Conservation (phyloP, 2,797 vertebrate genomes). For the Muraenolepis orangiensis region DNA sequence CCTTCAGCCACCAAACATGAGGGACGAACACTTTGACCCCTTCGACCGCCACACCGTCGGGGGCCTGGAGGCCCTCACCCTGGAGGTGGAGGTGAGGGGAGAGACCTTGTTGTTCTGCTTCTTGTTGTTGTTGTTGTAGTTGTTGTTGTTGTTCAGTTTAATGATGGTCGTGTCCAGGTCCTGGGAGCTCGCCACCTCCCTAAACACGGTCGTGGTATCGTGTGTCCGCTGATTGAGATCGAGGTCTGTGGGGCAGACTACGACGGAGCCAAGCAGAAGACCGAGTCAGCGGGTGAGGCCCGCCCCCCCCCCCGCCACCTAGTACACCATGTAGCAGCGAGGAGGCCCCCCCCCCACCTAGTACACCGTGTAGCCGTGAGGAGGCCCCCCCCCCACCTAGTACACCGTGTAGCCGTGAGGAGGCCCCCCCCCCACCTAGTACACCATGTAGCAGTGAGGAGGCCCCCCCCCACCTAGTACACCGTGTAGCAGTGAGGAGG, state of each 20-base stretch:
- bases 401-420: no score
- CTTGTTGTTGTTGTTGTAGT: no score
- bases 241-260: conserved; percentile 95
- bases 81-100: conserved; percentile 84
- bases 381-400: no score
- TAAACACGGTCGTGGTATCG: conserved; percentile 94
- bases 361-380: not conserved
- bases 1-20: conserved; percentile 90
- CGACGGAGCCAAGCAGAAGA: conserved; percentile 91
- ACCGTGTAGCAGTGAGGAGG: no score
- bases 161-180: no score
- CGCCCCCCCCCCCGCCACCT: conserved; percentile 16
- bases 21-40: conserved; percentile 92
- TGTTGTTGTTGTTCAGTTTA: no score
- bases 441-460: no score
- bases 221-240: conserved; percentile 94
- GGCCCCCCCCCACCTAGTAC: no score
- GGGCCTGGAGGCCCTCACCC: conserved; percentile 76
- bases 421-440: no score
- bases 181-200: conserved; percentile 94
- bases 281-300: conserved; percentile 87
- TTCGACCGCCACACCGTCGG: conserved; percentile 88
- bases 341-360: no score
- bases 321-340: not conserved
- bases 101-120: no score